Percentiles rank a stretch among this genome's conserved stretches.
phyloP scores from a whole-genome alignment of 2,888 invertebrate genomes.

The Uloborus plumipes region DNA sequence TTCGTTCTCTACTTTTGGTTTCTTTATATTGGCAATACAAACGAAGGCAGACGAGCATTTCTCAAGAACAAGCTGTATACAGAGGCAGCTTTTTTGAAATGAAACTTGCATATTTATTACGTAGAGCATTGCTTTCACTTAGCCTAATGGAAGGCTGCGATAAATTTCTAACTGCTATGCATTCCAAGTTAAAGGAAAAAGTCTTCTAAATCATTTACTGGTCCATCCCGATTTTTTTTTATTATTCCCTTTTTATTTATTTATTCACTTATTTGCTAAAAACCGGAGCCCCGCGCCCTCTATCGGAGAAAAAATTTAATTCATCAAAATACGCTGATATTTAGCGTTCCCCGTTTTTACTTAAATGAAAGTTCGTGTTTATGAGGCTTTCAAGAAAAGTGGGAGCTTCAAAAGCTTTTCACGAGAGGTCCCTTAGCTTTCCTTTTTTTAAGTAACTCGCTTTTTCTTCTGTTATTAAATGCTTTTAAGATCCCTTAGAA shows the following conservation, averaged over 20 bases:
- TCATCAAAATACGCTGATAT: constrained; percentile 58
- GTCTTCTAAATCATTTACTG: constrained; percentile 57
- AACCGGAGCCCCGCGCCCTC: constrained; percentile 28
- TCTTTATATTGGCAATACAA: constrained; percentile 45
- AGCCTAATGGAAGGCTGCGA: constrained; percentile 52
- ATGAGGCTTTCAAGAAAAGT: constrained; percentile 57
- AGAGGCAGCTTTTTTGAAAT: constrained; percentile 35
- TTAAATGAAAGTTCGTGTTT: constrained; percentile 53
- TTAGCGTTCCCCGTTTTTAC: constrained; percentile 50
- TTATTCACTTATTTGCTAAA: constrained; percentile 23
- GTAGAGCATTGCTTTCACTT: constrained; percentile 44
- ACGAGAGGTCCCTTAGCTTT: constrained; percentile 19
- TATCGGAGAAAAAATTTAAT: constrained; percentile 52
- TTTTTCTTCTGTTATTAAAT: constrained; percentile 52
- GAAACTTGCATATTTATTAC: constrained; percentile 58
- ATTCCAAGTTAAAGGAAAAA: constrained; percentile 39
- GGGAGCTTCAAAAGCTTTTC: constrained; percentile 46
- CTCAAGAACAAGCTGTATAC: constrained; percentile 20
- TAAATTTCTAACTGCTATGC: constrained; percentile 55
- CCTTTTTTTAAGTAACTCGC: constrained; percentile 24
- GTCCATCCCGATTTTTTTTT: constrained; percentile 23
- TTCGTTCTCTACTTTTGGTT: constrained; percentile 39
- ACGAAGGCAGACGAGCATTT: constrained; percentile 33
- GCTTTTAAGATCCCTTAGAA: constrained; percentile 50
- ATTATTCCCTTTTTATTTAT: constrained; percentile 21